A percentile compares a stretch with the other conserved stretches of the same genome.
Conservation (phyloP, 2,888 invertebrate species). For the Rotaria magnacalcarata region DNA sequence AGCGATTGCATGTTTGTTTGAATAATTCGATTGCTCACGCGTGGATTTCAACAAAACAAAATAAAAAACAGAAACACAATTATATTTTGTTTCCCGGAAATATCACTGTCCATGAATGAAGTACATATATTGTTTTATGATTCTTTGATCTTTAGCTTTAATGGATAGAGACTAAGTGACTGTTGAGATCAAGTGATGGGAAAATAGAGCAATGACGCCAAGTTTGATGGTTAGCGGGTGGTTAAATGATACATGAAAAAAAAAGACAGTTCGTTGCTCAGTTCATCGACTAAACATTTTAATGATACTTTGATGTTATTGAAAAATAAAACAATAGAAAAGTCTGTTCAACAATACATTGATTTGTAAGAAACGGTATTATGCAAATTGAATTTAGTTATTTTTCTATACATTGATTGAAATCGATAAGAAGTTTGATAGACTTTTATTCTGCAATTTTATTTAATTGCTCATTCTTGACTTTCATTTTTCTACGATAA, state of each 20-base stretch:
- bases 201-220: slow-evolving; percentile 31
- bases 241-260: slow-evolving; percentile 17
- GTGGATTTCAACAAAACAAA: background rate
- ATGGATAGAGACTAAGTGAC: background rate
- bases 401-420: too few species aligned
- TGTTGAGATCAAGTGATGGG: slow-evolving; percentile 25
- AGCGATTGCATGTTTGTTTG: slow-evolving; percentile 16
- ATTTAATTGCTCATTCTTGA: too few species aligned
- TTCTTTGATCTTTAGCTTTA: background rate
- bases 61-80: background rate
- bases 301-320: background rate
- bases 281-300: slow-evolving; percentile 1
- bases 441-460: too few species aligned
- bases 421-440: too few species aligned
- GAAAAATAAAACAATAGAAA: background rate
- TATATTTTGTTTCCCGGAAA: background rate
- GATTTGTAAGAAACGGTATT: background rate
- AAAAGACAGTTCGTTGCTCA: background rate
- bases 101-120: background rate
- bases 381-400: too few species aligned
- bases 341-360: background rate
- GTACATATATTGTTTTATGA: background rate
- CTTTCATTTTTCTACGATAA: too few species aligned
- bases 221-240: slow-evolving; percentile 12
- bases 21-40: slow-evolving; percentile 1